These are phyloP conservation scores for Amiota minor DNA, from an alignment of 2,888 invertebrate species.

Conservation along the genomic window DNA sequence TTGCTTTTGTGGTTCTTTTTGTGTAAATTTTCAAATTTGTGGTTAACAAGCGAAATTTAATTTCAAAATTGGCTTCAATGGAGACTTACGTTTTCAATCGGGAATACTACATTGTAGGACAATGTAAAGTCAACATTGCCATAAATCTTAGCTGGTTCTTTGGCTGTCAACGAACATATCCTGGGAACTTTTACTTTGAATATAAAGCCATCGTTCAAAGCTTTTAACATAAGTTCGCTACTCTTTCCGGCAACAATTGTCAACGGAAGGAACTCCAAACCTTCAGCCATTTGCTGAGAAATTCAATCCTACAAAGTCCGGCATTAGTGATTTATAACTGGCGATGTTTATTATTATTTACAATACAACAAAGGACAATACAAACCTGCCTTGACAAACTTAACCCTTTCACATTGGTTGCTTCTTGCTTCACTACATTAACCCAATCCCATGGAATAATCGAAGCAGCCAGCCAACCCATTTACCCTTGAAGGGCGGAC, in stretches of 20 bases:
- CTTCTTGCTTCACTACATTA: not conserved
- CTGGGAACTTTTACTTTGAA: slow-evolving; percentile 53
- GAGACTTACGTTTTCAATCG: no score
- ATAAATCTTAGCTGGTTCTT: slow-evolving; percentile 60
- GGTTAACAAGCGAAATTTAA: slow-evolving; percentile 52
- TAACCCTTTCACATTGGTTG: slow-evolving; percentile 46
- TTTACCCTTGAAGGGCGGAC: not conserved
- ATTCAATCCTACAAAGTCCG: slow-evolving; percentile 59
- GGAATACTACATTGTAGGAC: not conserved
- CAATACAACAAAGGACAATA: slow-evolving; percentile 30
- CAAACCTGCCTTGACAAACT: not conserved
- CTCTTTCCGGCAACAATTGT: slow-evolving; percentile 24
- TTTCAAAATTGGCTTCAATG: slow-evolving; percentile 60
- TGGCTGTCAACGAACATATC: slow-evolving; percentile 62
- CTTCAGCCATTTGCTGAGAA: slow-evolving; percentile 43
- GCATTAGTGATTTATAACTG: slow-evolving; percentile 64
- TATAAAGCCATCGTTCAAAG: slow-evolving; percentile 52
- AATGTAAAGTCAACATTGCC: slow-evolving; percentile 1
- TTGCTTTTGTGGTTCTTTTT: not conserved
- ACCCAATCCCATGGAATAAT: not conserved
- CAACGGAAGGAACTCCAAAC: slow-evolving; percentile 48
- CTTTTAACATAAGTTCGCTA: slow-evolving; percentile 52
- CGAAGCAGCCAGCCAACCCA: not conserved
- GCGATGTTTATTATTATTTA: slow-evolving; percentile 63
- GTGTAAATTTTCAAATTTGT: not conserved